These are phyloP conservation scores for Esox lucius DNA, from an alignment of 2,797 vertebrate species.

Conservation along the genomic window DNA sequence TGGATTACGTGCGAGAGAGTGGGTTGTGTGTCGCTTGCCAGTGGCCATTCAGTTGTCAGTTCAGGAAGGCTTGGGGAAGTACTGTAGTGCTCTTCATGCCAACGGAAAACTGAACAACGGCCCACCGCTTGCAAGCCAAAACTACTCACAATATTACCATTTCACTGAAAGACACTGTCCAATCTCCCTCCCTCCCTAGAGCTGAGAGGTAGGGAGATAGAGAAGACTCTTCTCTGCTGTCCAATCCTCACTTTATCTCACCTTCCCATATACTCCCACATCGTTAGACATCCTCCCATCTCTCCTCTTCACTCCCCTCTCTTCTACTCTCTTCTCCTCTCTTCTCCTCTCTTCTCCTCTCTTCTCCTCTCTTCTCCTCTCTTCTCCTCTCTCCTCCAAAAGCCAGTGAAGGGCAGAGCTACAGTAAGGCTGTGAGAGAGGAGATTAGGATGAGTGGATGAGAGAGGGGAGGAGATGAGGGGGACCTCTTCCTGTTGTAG, in stretches of 20 bases:
- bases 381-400: not conserved
- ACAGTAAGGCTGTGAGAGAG: not conserved
- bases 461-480: not conserved
- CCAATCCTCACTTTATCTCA: not conserved
- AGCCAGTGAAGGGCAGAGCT: not conserved
- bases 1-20: not conserved
- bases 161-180: not conserved
- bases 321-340: not conserved
- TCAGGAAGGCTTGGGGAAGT: not conserved
- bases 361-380: not conserved
- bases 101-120: not conserved
- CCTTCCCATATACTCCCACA: not conserved
- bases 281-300: not conserved
- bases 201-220: too few relatives aligned
- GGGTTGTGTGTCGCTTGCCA: not conserved
- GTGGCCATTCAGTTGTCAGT: not conserved
- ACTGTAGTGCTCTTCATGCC: not conserved
- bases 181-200: too few relatives aligned
- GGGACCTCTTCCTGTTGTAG: conserved; percentile 9
- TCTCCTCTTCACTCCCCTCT: not conserved
- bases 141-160: not conserved
- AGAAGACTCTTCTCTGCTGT: not conserved
- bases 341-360: not conserved
- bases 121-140: not conserved
- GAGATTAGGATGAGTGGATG: conserved; percentile 9